Percentiles rank a stretch among this genome's conserved stretches.
Conservation (phyloP, 1,140 invertebrate genomes). For the Tenebrio molitor region DNA sequence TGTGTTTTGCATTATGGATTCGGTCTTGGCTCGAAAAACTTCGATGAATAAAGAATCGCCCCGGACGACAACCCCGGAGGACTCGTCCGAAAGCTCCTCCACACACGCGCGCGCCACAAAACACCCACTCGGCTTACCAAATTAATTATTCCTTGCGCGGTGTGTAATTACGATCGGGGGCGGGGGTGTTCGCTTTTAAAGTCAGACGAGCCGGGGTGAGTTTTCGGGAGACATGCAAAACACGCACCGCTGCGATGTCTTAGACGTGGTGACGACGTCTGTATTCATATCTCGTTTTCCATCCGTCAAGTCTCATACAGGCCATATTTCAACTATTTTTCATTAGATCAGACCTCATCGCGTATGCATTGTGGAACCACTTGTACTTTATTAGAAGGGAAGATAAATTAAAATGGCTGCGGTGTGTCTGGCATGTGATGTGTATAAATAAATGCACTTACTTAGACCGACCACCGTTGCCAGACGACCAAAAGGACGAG, state of each 20-base stretch:
- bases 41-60: slow-evolving; percentile 16
- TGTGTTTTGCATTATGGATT: slow-evolving; percentile 49
- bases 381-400: slow-evolving; percentile 56
- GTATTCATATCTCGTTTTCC: slow-evolving; percentile 55
- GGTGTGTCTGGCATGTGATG: slow-evolving; percentile 51
- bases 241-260: slow-evolving; percentile 44
- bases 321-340: slow-evolving; percentile 57
- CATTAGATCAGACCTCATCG: slow-evolving; percentile 52
- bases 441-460: slow-evolving; percentile 49
- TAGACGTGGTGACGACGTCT: slow-evolving; percentile 39
- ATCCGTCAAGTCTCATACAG: slow-evolving; percentile 52
- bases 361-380: slow-evolving; percentile 54
- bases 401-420: slow-evolving; percentile 54
- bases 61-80: neutral
- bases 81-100: neutral
- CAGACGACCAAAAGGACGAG: slow-evolving; percentile 29
- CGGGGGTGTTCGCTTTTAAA: neutral
- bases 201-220: neutral
- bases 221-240: slow-evolving; percentile 46
- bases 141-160: neutral
- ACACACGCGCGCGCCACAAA: neutral
- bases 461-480: slow-evolving; percentile 31
- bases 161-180: neutral
- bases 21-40: slow-evolving; percentile 30
- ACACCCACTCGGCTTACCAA: too few species aligned